Conservation (phyloP, 1,140 invertebrate species). For the Sitobion miscanthi region DNA sequence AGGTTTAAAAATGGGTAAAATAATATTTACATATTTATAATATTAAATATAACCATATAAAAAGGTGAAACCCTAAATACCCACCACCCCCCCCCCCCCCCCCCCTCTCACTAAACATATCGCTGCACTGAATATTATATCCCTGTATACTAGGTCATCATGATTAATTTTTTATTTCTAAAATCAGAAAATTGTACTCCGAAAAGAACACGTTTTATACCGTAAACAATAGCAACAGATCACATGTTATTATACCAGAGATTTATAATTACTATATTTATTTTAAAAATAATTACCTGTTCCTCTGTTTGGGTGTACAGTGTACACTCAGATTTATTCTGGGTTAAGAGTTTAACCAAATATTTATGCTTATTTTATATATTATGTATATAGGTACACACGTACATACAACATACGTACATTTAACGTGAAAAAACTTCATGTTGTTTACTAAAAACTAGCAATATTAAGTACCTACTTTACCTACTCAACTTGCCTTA, state of each 20-base stretch:
- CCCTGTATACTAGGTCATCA: neutral
- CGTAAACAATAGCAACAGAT: neutral
- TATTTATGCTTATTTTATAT: neutral
- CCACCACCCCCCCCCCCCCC: too few relatives aligned
- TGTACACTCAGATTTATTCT: neutral
- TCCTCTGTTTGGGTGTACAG: neutral
- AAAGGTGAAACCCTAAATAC: neutral
- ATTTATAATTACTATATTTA: neutral
- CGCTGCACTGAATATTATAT: too few relatives aligned
- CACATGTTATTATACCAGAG: neutral
- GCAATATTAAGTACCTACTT: too few relatives aligned
- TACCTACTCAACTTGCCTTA: too few relatives aligned
- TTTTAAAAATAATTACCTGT: too few relatives aligned
- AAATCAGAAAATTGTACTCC: neutral
- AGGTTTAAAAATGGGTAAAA: neutral
- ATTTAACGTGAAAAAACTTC: neutral
- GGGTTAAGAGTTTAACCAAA: neutral
- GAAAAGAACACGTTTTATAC: neutral
- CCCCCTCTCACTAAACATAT: neutral
- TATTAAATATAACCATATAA: neutral
- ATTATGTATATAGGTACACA: too few relatives aligned
- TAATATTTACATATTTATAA: conserved; percentile 5
- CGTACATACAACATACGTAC: too few relatives aligned
- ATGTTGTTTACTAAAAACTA: neutral
- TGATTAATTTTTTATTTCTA: neutral